Evolutionary conservation across 2,888 invertebrate species (phyloP).

Genomic region (Clostera curtula): DNA sequence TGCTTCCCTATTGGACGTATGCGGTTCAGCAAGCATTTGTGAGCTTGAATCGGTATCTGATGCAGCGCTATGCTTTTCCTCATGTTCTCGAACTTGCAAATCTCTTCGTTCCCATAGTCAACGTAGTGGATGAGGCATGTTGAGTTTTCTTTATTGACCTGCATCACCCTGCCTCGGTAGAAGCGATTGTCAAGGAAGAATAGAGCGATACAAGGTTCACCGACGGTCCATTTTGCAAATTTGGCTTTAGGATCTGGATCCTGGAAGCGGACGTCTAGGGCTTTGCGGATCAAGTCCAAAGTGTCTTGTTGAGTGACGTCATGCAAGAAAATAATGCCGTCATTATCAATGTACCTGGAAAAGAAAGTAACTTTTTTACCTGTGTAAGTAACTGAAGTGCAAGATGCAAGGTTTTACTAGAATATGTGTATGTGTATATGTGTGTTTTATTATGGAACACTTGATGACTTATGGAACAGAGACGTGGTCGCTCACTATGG

Average conservation of each 20-base stretch:
- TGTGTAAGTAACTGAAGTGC: too few species aligned
- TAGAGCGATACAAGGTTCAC: slow-evolving; percentile 80
- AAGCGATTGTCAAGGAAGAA: slow-evolving; percentile 79
- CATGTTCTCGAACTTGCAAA: slow-evolving; percentile 70
- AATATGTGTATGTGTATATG: too few species aligned
- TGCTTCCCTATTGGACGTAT: slow-evolving; percentile 37
- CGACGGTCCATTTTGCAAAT: slow-evolving; percentile 73
- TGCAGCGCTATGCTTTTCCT: slow-evolving; percentile 77
- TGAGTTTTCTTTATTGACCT: slow-evolving; percentile 47
- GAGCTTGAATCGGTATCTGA: slow-evolving; percentile 79
- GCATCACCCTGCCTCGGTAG: slow-evolving; percentile 80
- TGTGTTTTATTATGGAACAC: too few species aligned
- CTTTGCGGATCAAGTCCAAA: slow-evolving; percentile 64
- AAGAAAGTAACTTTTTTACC: slow-evolving; percentile 2
- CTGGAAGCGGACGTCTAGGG: slow-evolving; percentile 62
- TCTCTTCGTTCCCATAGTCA: slow-evolving; percentile 89
- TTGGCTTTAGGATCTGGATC: slow-evolving; percentile 55
- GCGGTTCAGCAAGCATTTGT: slow-evolving; percentile 71
- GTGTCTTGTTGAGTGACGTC: slow-evolving; percentile 45
- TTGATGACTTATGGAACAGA: too few species aligned
- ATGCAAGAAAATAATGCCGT: slow-evolving; percentile 63
- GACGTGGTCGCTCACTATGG: too few species aligned
- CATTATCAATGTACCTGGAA: slow-evolving; percentile 56
- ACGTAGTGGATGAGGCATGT: slow-evolving; percentile 79
- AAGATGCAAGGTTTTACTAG: too few species aligned